Evolutionary conservation across 37 sponge, comb jelly and placozoan species (phyloP).

Genomic region (Hormiphora californensis): DNA sequence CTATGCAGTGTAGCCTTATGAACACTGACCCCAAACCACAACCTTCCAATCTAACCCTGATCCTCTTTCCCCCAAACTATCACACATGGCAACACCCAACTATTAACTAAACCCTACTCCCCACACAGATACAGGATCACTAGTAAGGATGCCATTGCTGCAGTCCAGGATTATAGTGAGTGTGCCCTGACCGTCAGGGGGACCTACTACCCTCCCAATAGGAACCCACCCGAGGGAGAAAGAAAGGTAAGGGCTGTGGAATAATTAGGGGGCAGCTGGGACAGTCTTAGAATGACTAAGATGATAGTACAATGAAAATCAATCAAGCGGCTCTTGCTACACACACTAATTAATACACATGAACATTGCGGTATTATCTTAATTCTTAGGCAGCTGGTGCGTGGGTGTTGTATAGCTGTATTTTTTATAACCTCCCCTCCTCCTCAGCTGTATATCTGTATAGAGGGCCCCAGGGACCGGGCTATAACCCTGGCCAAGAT

Average conservation of each 20-base stretch:
- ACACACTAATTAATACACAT: not conserved
- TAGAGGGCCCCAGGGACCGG: slow-evolving; percentile 83
- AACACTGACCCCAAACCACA: no score
- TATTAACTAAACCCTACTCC: not conserved
- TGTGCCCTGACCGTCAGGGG: slow-evolving; percentile 85
- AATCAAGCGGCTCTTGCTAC: no score
- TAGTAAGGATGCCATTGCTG: slow-evolving; percentile 72
- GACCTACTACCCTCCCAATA: slow-evolving; percentile 70
- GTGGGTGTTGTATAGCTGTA: not conserved
- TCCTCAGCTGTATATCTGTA: slow-evolving; percentile 62
- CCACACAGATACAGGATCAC: slow-evolving; percentile 23
- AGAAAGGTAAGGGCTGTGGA: slow-evolving; percentile 63
- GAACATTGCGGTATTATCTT: not conserved
- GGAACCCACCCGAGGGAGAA: slow-evolving; percentile 71
- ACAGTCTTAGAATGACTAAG: no score
- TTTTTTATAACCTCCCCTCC: not conserved
- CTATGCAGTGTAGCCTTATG: no score
- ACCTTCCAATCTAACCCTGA: not conserved
- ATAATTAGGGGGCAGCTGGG: no score
- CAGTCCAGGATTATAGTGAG: slow-evolving; percentile 83
- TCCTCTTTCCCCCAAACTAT: not conserved
- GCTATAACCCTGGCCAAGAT: slow-evolving; percentile 83
- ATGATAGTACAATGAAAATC: no score
- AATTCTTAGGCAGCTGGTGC: not conserved
- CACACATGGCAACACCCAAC: not conserved